A percentile compares a stretch with the other conserved stretches of the same genome.
phyloP scores from a whole-genome alignment of 2,797 vertebrate genomes.

The Lepus oiostolus region DNA sequence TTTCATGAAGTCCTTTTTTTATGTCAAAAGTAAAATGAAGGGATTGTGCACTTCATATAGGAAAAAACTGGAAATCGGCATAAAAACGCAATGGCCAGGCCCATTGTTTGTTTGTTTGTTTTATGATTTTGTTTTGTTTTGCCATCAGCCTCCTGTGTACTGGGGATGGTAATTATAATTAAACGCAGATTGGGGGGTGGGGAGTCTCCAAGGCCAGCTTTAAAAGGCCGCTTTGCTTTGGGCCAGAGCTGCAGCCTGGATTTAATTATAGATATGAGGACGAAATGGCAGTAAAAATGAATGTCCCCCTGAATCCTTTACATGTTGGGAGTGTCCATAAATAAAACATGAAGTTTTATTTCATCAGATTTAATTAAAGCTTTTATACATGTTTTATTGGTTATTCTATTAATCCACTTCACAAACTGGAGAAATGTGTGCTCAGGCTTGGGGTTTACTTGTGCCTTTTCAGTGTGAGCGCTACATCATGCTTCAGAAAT shows the following conservation, averaged over 20 bases:
- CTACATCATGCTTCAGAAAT: conserved; percentile 70
- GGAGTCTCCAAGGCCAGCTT: conserved; percentile 75
- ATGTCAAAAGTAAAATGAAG: conserved; percentile 88
- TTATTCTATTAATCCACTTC: conserved; percentile 81
- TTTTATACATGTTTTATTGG: conserved; percentile 85
- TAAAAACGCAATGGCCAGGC: conserved; percentile 70
- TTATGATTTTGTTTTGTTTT: conserved; percentile 81
- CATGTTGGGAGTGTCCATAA: conserved; percentile 84
- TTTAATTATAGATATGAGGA: conserved; percentile 85
- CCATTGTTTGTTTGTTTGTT: conserved; percentile 81
- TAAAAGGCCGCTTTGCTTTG: conserved; percentile 76
- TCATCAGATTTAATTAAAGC: conserved; percentile 85
- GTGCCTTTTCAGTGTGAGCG: conserved; percentile 54
- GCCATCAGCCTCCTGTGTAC: conserved; percentile 72
- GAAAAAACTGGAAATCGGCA: conserved; percentile 88
- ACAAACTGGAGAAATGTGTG: conserved; percentile 78
- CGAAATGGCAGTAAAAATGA: conserved; percentile 80
- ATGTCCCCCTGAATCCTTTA: conserved; percentile 82
- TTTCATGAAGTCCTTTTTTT: conserved; percentile 88
- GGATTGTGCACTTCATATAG: conserved; percentile 84
- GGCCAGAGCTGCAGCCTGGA: conserved; percentile 83
- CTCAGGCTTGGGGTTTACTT: conserved; percentile 63
- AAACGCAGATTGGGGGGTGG: conserved; percentile 80
- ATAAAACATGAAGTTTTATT: conserved; percentile 87
- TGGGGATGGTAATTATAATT: conserved; percentile 84